Percentiles rank a stretch among this genome's conserved stretches.
phyloP scores from a whole-genome alignment of 2,113 vertebrate species.

The Strix uralensis region DNA sequence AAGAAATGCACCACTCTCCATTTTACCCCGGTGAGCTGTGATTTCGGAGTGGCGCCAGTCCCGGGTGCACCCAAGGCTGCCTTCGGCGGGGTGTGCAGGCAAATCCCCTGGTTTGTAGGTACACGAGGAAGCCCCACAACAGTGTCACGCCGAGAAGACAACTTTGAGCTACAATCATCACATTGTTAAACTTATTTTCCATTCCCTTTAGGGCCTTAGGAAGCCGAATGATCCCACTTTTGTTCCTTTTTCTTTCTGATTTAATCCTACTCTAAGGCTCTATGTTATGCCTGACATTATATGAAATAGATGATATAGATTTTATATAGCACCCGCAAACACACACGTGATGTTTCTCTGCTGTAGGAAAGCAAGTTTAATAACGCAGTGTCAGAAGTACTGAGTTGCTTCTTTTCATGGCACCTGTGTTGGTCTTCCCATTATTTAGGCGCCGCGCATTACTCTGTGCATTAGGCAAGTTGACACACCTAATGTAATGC shows the following conservation, averaged over 20 bases:
- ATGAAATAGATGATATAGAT: slow-evolving; percentile 1
- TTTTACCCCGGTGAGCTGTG: slow-evolving; percentile 3
- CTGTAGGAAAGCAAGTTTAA: neutral
- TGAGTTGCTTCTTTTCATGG: neutral
- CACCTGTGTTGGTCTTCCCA: neutral
- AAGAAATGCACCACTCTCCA: slow-evolving; percentile 30
- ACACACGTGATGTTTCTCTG: neutral
- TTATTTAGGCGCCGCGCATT: neutral
- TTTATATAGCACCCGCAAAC: neutral
- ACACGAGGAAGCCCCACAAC: neutral
- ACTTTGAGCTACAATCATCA: neutral
- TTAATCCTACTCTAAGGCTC: slow-evolving; percentile 13
- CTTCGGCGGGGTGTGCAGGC: neutral
- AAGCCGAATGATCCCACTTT: slow-evolving; percentile 24
- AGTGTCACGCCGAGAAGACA: neutral
- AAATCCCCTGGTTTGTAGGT: neutral
- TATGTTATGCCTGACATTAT: neutral
- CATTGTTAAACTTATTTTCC: neutral
- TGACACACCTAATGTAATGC: slow-evolving; percentile 5
- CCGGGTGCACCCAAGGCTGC: neutral
- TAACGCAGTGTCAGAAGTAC: neutral
- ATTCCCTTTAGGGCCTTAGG: neutral
- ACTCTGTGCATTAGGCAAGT: neutral
- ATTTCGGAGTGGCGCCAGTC: neutral
- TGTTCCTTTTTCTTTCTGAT: neutral